Evolutionary conservation across 2,113 vertebrate genomes (phyloP).

Genomic region (Arothron firmamentum): DNA sequence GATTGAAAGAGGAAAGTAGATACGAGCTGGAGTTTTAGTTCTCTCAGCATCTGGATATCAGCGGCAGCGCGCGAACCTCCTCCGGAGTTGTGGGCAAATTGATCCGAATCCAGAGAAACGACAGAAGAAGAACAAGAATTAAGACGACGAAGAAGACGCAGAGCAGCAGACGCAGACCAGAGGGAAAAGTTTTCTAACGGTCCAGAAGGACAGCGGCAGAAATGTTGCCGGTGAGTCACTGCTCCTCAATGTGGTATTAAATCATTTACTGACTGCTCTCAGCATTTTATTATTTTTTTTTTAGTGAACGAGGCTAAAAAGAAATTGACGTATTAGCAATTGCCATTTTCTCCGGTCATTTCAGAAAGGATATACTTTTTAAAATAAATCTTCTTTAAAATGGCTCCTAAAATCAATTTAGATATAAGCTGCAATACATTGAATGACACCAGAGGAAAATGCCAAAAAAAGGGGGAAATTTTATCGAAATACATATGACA

Average conservation of each 20-base stretch:
- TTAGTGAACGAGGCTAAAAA: too few relatives aligned
- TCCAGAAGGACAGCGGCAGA: slow-evolving; percentile 21
- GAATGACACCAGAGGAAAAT: background rate
- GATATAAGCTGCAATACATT: background rate
- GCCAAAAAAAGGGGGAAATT: background rate
- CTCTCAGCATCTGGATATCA: slow-evolving; percentile 48
- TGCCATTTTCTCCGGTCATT: too few relatives aligned
- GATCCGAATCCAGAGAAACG: background rate
- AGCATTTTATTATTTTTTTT: too few relatives aligned
- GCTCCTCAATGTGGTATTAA: background rate
- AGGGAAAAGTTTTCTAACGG: slow-evolving; percentile 12
- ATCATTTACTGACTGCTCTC: too few relatives aligned
- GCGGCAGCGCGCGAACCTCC: background rate
- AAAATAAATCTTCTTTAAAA: too few relatives aligned
- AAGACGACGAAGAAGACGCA: background rate
- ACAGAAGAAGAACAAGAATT: background rate
- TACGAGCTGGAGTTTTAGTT: slow-evolving; percentile 34
- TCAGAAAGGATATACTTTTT: too few relatives aligned
- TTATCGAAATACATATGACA: background rate
- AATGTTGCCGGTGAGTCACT: slow-evolving; percentile 75
- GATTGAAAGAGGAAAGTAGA: slow-evolving; percentile 35
- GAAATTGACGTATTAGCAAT: too few relatives aligned
- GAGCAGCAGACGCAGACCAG: background rate
- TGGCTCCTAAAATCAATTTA: too few relatives aligned
- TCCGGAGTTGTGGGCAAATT: background rate